Evolutionary conservation across 2,113 vertebrate genomes (phyloP).

Genomic region (Equus przewalskii): DNA sequence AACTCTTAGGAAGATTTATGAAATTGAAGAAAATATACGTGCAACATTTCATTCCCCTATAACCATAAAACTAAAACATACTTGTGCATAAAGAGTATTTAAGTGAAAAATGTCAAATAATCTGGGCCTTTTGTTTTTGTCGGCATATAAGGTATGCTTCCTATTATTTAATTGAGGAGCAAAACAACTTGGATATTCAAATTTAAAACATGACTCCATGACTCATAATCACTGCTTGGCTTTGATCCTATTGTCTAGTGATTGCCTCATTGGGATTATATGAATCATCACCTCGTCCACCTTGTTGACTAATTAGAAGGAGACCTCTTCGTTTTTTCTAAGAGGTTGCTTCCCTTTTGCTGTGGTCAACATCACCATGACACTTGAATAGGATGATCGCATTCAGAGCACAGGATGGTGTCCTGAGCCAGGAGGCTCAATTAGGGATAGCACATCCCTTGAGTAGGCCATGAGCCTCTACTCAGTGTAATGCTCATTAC

Average conservation of each 20-base stretch:
- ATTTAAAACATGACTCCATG: slow-evolving; percentile 48
- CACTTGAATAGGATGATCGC: not conserved
- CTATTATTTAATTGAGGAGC: slow-evolving; percentile 39
- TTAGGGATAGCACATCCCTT: not conserved
- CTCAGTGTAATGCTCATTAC: not conserved
- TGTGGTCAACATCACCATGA: not conserved
- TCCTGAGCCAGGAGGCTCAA: not conserved
- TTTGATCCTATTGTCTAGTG: slow-evolving; percentile 60
- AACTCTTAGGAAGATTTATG: slow-evolving; percentile 7
- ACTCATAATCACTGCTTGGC: slow-evolving; percentile 67
- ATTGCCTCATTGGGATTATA: slow-evolving; percentile 31
- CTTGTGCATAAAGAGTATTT: slow-evolving; percentile 28
- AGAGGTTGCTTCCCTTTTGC: slow-evolving; percentile 32
- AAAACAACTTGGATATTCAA: slow-evolving; percentile 64
- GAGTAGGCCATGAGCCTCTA: not conserved
- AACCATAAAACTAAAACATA: not conserved
- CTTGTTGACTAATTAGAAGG: not conserved
- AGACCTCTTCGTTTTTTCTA: slow-evolving; percentile 65
- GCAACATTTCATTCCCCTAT: not conserved
- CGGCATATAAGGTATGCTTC: not conserved
- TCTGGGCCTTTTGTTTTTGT: not conserved
- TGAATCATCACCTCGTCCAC: slow-evolving; percentile 64
- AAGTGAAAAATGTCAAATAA: not conserved
- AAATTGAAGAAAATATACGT: slow-evolving; percentile 1
- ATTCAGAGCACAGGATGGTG: not conserved